Percentiles rank a stretch among this genome's conserved stretches.
phyloP scores from a whole-genome alignment of 2,888 invertebrate species.

The Orthonychiurus folsomi region DNA sequence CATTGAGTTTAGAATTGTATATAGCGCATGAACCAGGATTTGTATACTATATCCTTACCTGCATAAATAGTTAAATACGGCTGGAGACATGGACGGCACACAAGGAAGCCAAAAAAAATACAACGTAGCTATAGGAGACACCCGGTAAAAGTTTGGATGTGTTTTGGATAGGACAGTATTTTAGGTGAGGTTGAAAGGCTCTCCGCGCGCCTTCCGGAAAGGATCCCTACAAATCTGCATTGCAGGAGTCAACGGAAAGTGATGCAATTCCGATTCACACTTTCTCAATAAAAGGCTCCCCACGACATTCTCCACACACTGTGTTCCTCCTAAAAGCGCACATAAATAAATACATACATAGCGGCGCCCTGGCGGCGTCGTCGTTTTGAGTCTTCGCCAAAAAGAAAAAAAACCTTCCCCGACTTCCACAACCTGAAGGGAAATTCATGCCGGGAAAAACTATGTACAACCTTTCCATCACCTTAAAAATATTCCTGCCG shows the following conservation, averaged over 20 bases:
- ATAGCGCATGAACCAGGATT: too few relatives aligned
- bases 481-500: neutral
- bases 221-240: too few relatives aligned
- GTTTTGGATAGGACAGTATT: too few relatives aligned
- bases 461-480: slow-evolving; percentile 1
- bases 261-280: neutral
- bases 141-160: neutral
- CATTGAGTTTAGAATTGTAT: too few relatives aligned
- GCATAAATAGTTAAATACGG: neutral
- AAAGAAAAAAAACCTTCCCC: neutral
- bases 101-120: neutral
- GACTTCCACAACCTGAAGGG: too few relatives aligned
- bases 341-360: neutral
- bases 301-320: neutral
- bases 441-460: too few relatives aligned
- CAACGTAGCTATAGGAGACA: neutral
- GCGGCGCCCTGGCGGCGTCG: too few relatives aligned
- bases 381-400: too few relatives aligned
- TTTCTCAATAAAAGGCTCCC: neutral
- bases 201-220: too few relatives aligned
- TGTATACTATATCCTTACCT: too few relatives aligned
- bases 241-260: neutral
- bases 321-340: neutral
- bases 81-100: neutral
- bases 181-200: too few relatives aligned